Evolutionary conservation across 2,888 invertebrate genomes (phyloP).

Genomic region (Bedellia somnulentella): DNA sequence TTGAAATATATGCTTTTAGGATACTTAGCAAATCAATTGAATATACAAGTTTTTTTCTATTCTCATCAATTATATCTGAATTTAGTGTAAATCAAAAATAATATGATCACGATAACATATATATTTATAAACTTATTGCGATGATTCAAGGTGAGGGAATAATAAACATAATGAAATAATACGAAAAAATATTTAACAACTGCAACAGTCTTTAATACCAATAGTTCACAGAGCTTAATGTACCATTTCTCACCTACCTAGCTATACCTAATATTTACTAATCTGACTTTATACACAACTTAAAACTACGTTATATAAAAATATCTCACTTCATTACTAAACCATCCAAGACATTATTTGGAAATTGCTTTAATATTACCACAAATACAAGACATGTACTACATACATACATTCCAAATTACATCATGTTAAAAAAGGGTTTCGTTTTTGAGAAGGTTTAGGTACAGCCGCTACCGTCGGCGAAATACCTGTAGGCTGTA

Average conservation of each 20-base stretch:
- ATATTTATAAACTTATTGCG: too few species aligned
- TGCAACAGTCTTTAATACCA: conserved; percentile 6
- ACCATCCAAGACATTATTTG: conserved; percentile 4
- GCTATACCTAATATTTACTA: conserved; percentile 3
- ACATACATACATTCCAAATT: too few species aligned
- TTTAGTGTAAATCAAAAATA: too few species aligned
- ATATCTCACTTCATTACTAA: conserved; percentile 6
- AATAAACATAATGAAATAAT: background rate
- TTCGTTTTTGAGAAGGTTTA: too few species aligned
- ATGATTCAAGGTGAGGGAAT: background rate
- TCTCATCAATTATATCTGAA: too few species aligned
- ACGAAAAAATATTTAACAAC: conserved; percentile 3
- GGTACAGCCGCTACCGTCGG: too few species aligned
- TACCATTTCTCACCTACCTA: conserved; percentile 4
- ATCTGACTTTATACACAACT: conserved; percentile 1
- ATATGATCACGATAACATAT: too few species aligned
- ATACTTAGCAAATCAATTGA: too few species aligned
- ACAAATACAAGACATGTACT: conserved; percentile 3
- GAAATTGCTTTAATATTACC: conserved; percentile 1
- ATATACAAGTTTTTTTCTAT: too few species aligned
- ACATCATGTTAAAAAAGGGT: too few species aligned
- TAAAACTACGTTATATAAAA: conserved; percentile 4
- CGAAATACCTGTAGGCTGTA: too few species aligned
- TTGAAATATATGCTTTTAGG: too few species aligned
- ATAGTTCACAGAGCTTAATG: conserved; percentile 4